Base-by-base conservation (phyloP, 92 coral and sea anemone species). In the Pocillopora grandis region DNA sequence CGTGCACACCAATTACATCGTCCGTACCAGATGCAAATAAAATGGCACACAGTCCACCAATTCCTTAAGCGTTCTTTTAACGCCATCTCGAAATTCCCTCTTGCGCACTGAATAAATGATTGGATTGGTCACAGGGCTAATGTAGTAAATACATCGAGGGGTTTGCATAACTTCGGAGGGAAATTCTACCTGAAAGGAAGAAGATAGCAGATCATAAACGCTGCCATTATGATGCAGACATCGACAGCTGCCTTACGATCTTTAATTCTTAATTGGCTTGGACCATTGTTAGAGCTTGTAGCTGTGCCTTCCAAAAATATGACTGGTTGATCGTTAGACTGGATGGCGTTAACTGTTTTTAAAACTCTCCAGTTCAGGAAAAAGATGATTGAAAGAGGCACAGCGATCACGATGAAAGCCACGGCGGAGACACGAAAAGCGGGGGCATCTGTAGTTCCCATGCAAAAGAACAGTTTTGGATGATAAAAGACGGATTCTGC, bases 201-300 rank as follows among this genome's bases (percentile, higher is more conserved):
- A 23, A 79, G 52, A 27, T 14, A 79, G 13, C 83, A 79, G 62
- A 79, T 21, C 63, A 79, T 1, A 56, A 79, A 79, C 15, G 74
- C 74, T 8, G 62, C 1, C 16, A 79, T 66, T 13, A 79, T 42
- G 15, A 79, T 49, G 27, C n/a, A 20, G 7, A 79, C 74, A 49
- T 79, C 83, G 16, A 52, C 36, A n/a, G 71, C 83, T 37, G 75
- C 72, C 63, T 79, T 65, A 3, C 55, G 63, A 49, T 79, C 83
- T 5, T 10, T 79, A 2, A 19, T 21, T 21, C 42, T n/a, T 78
- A 49, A 11, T 10, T 13, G 5, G 16, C 13, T 5, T 18, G 15
- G 23, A 23, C 23, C 23, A 23, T 23, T 59, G 2, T 16, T 59
- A 12, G 62, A 12, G 1, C 13, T 2, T 16, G 7, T 1, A 16